A percentile compares a stretch with the other conserved stretches of the same genome.
These are phyloP conservation scores for Adoxophyes honmai DNA, from an alignment of 1,140 invertebrate genomes.

Conservation along the genomic window DNA sequence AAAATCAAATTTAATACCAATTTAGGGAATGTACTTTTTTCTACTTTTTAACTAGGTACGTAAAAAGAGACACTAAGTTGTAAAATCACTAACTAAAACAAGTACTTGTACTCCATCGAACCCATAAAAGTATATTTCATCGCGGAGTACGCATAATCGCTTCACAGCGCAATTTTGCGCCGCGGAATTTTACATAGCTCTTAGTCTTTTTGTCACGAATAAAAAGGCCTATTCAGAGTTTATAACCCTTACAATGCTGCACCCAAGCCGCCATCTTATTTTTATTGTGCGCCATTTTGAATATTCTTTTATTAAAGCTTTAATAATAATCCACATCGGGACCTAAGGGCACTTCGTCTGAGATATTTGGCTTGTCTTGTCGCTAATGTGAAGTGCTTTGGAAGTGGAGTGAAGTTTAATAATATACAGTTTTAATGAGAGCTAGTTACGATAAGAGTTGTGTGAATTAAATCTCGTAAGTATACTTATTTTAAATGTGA, in stretches of 20 bases:
- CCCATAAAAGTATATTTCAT: neutral
- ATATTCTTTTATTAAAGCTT: conserved; percentile 47
- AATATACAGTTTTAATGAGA: too few species aligned
- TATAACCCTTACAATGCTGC: conserved; percentile 31
- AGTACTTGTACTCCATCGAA: too few species aligned
- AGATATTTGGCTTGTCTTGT: conserved; percentile 4
- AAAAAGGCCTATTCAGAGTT: conserved; percentile 18
- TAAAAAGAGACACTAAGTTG: too few species aligned
- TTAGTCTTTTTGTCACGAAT: neutral
- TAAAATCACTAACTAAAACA: too few species aligned
- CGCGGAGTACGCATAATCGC: neutral
- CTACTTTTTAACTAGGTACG: too few species aligned
- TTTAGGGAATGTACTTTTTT: too few species aligned
- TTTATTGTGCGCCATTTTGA: conserved; percentile 54
- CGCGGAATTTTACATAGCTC: neutral
- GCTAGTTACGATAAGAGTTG: too few species aligned
- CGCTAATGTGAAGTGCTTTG: conserved; percentile 1
- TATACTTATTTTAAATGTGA: too few species aligned
- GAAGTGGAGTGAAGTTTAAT: too few species aligned
- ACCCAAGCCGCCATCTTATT: conserved; percentile 60
- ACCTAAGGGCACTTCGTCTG: conserved; percentile 6
- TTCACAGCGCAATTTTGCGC: neutral
- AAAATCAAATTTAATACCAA: too few species aligned
- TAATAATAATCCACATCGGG: conserved; percentile 31
- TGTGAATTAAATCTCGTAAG: too few species aligned